Evolutionary conservation across 2,113 vertebrate species (phyloP).

Genomic region (Dolichotis patagonum): DNA sequence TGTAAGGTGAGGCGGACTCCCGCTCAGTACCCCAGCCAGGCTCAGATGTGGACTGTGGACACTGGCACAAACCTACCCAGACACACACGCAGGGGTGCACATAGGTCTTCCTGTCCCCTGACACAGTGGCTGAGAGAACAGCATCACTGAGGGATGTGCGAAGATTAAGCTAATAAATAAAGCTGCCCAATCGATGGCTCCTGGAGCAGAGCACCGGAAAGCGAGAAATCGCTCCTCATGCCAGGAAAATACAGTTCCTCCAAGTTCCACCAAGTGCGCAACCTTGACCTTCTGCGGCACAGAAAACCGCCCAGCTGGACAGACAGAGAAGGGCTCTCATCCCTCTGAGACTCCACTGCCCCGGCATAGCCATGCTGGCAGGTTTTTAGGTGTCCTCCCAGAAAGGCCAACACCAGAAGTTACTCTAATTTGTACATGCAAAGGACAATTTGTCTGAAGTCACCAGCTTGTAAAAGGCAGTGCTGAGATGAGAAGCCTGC

Average conservation of each 20-base stretch:
- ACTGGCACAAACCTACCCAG: neutral
- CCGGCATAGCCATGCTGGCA: neutral
- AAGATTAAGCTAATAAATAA: constrained; percentile 62
- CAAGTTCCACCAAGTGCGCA: neutral
- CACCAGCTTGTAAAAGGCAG: neutral
- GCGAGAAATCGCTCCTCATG: neutral
- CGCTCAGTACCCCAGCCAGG: neutral
- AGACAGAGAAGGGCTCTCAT: neutral
- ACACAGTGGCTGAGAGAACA: neutral
- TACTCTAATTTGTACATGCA: neutral
- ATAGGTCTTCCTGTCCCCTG: neutral
- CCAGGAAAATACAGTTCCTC: neutral
- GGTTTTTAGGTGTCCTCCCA: constrained; percentile 6
- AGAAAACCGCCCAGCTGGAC: neutral
- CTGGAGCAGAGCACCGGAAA: constrained; percentile 45
- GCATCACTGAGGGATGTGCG: constrained; percentile 12
- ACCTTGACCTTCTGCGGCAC: neutral
- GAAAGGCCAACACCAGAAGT: constrained; percentile 16
- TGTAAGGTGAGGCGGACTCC: neutral
- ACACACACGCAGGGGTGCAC: neutral
- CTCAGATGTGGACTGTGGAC: too few relatives aligned
- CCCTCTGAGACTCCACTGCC: neutral
- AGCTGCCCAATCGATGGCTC: constrained; percentile 1
- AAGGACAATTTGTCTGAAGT: neutral
- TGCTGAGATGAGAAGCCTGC: neutral